Conservation (phyloP, 2,888 invertebrate genomes). For the Aleiodes leptofemur region DNA sequence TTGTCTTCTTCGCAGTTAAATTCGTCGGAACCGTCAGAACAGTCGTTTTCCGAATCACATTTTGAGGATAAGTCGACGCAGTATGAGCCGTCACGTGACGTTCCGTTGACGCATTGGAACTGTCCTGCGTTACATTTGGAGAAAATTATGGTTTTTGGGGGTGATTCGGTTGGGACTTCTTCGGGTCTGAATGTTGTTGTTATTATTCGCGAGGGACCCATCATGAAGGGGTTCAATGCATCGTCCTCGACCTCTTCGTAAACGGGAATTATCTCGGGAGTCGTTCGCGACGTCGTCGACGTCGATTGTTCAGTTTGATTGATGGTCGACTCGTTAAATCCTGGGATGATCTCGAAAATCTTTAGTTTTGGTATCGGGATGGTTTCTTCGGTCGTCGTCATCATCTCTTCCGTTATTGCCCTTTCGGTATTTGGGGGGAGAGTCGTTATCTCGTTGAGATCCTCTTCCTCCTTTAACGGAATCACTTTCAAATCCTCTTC, state of each 20-base stretch:
- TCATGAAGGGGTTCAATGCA: conserved; percentile 51
- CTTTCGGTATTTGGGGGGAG: conserved; percentile 38
- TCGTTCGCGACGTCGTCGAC: conserved; percentile 39
- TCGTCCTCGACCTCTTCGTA: conserved; percentile 66
- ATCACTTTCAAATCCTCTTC: conserved; percentile 63
- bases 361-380: conserved; percentile 55
- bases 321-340: conserved; percentile 43
- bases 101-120: conserved; percentile 80
- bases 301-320: conserved; percentile 3
- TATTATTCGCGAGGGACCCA: conserved; percentile 43
- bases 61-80: conserved; percentile 77
- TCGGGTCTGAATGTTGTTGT: not conserved
- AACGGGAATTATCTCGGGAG: conserved; percentile 68
- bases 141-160: conserved; percentile 63
- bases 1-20: conserved; percentile 77
- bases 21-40: conserved; percentile 81
- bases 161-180: not conserved
- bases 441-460: conserved; percentile 34
- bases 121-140: conserved; percentile 79
- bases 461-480: conserved; percentile 62
- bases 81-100: conserved; percentile 78
- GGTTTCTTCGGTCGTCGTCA: conserved; percentile 49
- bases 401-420: conserved; percentile 31
- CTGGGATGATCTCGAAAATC: conserved; percentile 54
- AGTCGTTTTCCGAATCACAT: conserved; percentile 80